phyloP scores from a whole-genome alignment of 1,140 invertebrate genomes.

The Chymomyza costata region DNA sequence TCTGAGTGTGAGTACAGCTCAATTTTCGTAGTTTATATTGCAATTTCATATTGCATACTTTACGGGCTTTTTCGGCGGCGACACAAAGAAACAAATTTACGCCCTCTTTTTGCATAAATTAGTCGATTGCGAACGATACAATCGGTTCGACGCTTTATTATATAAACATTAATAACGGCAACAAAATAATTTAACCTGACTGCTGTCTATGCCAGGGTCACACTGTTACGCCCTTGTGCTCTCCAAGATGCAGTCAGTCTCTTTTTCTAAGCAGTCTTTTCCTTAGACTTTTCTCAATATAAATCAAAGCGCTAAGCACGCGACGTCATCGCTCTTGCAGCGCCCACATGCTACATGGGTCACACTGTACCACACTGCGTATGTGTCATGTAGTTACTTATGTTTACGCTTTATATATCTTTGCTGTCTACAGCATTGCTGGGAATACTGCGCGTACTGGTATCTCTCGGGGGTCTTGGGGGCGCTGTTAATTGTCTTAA shows the following conservation, averaged over 20 bases:
- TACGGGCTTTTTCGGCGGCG: conserved; percentile 1
- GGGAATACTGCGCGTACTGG: no score
- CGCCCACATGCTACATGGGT: no score
- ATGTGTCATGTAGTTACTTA: no score
- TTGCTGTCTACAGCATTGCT: no score
- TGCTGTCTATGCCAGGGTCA: background rate
- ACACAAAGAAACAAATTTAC: conserved; percentile 39
- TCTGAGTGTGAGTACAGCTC: background rate
- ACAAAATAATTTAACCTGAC: background rate
- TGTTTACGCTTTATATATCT: no score
- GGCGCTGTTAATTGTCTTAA: conserved; percentile 10
- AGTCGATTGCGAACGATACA: no score
- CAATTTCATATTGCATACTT: no score
- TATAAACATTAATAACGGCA: conserved; percentile 30
- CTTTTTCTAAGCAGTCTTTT: no score
- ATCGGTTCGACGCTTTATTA: conserved; percentile 36
- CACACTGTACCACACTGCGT: conserved; percentile 40
- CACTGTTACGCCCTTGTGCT: conserved; percentile 4
- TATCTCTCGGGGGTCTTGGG: no score
- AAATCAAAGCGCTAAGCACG: conserved; percentile 54
- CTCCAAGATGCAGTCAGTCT: no score
- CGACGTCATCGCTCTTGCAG: conserved; percentile 40
- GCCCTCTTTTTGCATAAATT: background rate
- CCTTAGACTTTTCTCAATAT: no score
- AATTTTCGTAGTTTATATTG: no score